These are phyloP conservation scores for Neodontobutis hainanensis DNA, from an alignment of 2,113 vertebrate species.

Conservation along the genomic window DNA sequence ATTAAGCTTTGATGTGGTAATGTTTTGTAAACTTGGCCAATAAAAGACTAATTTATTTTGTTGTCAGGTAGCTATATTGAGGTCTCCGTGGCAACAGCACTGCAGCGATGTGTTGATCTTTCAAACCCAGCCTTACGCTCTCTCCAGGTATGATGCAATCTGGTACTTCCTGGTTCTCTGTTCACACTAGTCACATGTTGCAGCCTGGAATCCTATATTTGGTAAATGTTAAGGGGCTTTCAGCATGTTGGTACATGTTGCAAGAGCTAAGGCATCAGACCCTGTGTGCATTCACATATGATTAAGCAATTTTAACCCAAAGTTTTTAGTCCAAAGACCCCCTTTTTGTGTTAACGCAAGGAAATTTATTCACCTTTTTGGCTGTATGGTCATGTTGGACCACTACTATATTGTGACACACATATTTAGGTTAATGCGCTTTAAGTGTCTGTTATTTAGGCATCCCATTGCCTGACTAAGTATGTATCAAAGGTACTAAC, in stretches of 20 bases:
- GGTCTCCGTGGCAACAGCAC: conserved; percentile 67
- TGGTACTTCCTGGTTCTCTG: neutral
- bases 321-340: conserved; percentile 29
- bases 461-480: no score
- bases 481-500: no score
- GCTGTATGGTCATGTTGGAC: neutral
- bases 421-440: no score
- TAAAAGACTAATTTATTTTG: neutral
- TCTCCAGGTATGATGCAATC: conserved; percentile 82
- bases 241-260: neutral
- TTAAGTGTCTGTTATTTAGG: no score
- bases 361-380: conserved; percentile 18
- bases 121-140: conserved; percentile 91
- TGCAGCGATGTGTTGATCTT: conserved; percentile 92
- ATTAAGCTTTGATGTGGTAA: neutral
- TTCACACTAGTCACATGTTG: neutral
- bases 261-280: no score
- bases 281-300: conserved; percentile 12
- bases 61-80: conserved; percentile 66
- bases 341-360: neutral
- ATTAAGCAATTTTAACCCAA: conserved; percentile 43
- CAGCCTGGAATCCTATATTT: neutral
- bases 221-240: neutral
- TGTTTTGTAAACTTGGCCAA: neutral
- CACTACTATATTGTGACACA: no score